Evolutionary conservation across 2,797 vertebrate genomes (phyloP), one percentile per base, ranked within the genome.

Genomic region (Pangasius krempfi): DNA sequence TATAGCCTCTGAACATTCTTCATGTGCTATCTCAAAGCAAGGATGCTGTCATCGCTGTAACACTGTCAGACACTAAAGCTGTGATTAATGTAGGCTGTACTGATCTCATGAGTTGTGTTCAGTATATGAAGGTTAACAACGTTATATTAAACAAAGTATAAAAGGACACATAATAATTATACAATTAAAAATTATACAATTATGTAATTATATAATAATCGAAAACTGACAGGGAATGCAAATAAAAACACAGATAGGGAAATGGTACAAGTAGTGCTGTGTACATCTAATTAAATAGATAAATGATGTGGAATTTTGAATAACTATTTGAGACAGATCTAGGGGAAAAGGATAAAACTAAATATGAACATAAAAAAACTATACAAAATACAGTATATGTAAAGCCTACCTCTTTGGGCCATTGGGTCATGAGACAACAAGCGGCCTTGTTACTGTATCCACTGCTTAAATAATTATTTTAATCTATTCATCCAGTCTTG

Each of bases 1-100:
- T 54, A 33, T 80, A 87, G 64, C 89, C 64, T 87, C 87, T 76
- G 81, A 85, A 84, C 85, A 80, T 78, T 27, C 56, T 81, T 40
- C 54, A 8, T 88, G 85, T 37, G 54, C 87, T 87, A 83, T 78
- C 37, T 72, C 72, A 79, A 70, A 84, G 60, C 68, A 18, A 73
- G 33, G 60, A 50, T 81, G 20, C 66, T 86, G 52, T 80, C 76
- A 47, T 66, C 4, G 25, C 54, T 89, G 79, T 66, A 40, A 83
- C 70, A 37, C 9, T 82, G 88, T 62, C 79, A 82, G 22, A 83
- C 37, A 54, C 56, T n/a, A 58, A 82, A 52, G 58, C 80, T 84
- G 68, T 83, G 78, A 89, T 89, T 86, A 81, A 70, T 86, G 75
- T 33, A n/a, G 18, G 13, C 66, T 83, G 85, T 37, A 18, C 64